Conservation (phyloP, 1,140 invertebrate species). For the Contarinia nasturtii region DNA sequence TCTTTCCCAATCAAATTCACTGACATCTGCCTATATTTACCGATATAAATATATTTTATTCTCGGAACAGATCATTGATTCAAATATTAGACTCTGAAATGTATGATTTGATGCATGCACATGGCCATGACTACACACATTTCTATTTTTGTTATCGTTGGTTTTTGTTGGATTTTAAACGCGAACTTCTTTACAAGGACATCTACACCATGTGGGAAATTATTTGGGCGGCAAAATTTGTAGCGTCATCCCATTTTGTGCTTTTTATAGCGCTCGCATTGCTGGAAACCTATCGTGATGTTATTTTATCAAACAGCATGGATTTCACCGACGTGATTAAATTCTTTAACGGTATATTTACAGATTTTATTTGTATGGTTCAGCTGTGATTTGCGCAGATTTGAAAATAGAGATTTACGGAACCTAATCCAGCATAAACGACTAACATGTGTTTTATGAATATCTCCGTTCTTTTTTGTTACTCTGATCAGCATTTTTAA, state of each 20-base stretch:
- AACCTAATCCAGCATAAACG: too few relatives aligned
- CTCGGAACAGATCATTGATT: constrained; percentile 38
- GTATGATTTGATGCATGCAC: constrained; percentile 84
- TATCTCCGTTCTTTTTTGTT: too few relatives aligned
- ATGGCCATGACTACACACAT: constrained; percentile 83
- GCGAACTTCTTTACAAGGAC: constrained; percentile 79
- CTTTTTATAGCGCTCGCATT: constrained; percentile 82
- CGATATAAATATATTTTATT: background rate
- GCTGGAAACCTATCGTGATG: constrained; percentile 80
- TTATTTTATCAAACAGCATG: constrained; percentile 88
- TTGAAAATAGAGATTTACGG: background rate
- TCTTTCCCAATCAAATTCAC: too few relatives aligned
- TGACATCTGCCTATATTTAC: background rate
- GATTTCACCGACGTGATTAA: constrained; percentile 96
- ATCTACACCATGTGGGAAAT: constrained; percentile 88
- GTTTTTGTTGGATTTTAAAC: constrained; percentile 53
- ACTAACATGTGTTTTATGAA: too few relatives aligned
- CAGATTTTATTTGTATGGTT: background rate
- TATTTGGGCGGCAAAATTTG: constrained; percentile 83
- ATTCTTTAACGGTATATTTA: constrained; percentile 76
- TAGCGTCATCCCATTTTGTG: constrained; percentile 75
- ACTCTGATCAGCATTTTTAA: too few relatives aligned
- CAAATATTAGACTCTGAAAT: constrained; percentile 85
- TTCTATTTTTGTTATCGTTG: constrained; percentile 96
- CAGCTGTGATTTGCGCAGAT: background rate